phyloP scores from a whole-genome alignment of 2,113 vertebrate genomes.

The human region DNA sequence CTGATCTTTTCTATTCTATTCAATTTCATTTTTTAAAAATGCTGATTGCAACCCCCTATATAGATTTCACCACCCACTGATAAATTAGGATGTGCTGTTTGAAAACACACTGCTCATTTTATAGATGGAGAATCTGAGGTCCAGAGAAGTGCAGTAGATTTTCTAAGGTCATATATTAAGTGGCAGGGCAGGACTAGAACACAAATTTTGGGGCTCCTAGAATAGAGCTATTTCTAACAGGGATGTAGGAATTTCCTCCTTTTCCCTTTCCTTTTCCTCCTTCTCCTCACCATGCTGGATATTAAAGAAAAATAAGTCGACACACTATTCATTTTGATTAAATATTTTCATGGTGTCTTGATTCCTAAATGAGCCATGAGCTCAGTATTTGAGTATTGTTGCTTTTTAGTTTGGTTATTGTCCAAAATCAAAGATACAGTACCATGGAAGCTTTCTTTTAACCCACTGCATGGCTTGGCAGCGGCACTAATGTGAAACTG shows the following conservation, averaged over 20 bases:
- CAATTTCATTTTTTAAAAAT: not conserved
- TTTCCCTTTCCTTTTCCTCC: not conserved
- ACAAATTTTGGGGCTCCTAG: not conserved
- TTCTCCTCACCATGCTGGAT: not conserved
- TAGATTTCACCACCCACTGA: not conserved
- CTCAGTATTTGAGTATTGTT: constrained; percentile 22
- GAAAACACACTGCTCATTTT: constrained; percentile 27
- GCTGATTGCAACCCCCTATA: not conserved
- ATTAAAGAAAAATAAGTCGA: not conserved
- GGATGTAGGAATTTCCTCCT: not conserved
- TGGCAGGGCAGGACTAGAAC: not conserved
- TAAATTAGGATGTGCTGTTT: constrained; percentile 36
- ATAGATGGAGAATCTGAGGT: constrained; percentile 11
- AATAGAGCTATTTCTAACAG: not conserved
- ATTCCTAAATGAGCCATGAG: not conserved
- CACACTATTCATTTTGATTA: not conserved
- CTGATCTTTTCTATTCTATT: not conserved
- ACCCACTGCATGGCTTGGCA: not conserved
- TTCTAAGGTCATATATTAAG: constrained; percentile 29
- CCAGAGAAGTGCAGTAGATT: not conserved
- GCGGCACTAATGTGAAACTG: not conserved
- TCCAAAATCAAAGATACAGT: constrained; percentile 12
- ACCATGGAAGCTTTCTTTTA: not conserved
- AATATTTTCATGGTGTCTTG: not conserved
- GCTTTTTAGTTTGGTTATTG: not conserved